Evolutionary conservation across 2,888 invertebrate genomes (phyloP).

Genomic region (Phyllotreta striolata): DNA sequence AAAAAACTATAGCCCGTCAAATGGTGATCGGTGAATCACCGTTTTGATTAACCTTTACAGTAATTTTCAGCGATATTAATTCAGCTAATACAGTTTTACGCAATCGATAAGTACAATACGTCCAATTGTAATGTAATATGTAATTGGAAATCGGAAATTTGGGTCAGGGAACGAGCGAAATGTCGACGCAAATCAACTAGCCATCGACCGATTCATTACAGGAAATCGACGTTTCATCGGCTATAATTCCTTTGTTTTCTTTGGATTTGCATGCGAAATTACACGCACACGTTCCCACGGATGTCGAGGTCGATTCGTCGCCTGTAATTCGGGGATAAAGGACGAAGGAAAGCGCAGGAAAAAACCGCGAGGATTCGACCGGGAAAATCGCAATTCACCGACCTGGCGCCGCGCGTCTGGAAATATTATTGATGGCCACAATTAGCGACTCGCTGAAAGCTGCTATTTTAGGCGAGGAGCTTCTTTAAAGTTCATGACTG

Average conservation of each 20-base stretch:
- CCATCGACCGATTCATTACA: conserved; percentile 30
- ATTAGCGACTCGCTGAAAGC: neutral
- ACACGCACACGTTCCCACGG: conserved; percentile 28
- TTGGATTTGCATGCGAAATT: conserved; percentile 35
- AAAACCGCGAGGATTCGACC: neutral
- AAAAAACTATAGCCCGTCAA: too few species aligned
- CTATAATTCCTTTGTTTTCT: conserved; percentile 38
- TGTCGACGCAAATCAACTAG: conserved; percentile 6
- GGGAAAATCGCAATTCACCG: conserved; percentile 2
- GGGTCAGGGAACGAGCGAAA: conserved; percentile 39
- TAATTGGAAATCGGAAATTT: conserved; percentile 15
- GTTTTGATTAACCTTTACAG: too few species aligned
- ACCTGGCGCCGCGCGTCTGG: conserved; percentile 1
- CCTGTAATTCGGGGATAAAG: conserved; percentile 23
- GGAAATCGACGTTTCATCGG: conserved; percentile 39
- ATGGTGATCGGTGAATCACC: too few species aligned
- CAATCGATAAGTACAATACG: neutral
- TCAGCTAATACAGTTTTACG: neutral
- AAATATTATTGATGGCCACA: conserved; percentile 4
- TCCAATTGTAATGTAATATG: too few species aligned
- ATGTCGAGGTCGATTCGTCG: conserved; percentile 20
- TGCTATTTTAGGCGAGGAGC: neutral
- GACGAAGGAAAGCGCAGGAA: neutral
- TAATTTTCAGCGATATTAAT: too few species aligned
- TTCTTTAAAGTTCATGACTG: too few species aligned